Percentiles rank a stretch among this genome's conserved stretches.
These are phyloP conservation scores for Lethenteron reissneri DNA, from an alignment of 2,113 vertebrate species.

Conservation along the genomic window DNA sequence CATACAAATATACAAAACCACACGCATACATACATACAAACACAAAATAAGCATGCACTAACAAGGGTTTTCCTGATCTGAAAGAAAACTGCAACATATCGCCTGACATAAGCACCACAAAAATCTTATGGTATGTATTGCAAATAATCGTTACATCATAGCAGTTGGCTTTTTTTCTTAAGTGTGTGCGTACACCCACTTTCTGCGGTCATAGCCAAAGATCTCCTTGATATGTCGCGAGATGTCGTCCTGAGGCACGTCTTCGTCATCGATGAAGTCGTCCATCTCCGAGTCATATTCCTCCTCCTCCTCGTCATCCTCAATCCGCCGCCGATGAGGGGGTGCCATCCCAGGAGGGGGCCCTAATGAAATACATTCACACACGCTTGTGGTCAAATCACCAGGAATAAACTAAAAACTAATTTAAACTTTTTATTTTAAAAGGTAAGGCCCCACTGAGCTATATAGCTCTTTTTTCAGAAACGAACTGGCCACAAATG, in stretches of 20 bases:
- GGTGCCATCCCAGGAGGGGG: constrained; percentile 33
- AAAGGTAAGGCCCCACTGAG: no score
- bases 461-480: no score
- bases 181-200: constrained; percentile 21
- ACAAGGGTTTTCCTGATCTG: not conserved
- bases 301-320: constrained; percentile 47
- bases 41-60: no score
- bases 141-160: not conserved
- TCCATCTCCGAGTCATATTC: constrained; percentile 95
- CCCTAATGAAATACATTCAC: constrained; percentile 17
- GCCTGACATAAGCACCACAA: not conserved
- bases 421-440: no score
- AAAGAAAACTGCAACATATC: not conserved
- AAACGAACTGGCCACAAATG: no score
- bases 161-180: not conserved
- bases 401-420: no score
- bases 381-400: no score
- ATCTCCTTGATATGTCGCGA: constrained; percentile 87
- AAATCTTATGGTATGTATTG: not conserved
- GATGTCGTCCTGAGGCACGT: constrained; percentile 58
- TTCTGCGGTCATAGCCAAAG: constrained; percentile 70
- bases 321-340: constrained; percentile 33
- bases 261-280: constrained; percentile 83
- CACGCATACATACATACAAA: no score
- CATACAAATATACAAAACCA: no score